These are phyloP conservation scores for Enteromius mattozi DNA, from an alignment of 2,797 vertebrate species.

Conservation along the genomic window DNA sequence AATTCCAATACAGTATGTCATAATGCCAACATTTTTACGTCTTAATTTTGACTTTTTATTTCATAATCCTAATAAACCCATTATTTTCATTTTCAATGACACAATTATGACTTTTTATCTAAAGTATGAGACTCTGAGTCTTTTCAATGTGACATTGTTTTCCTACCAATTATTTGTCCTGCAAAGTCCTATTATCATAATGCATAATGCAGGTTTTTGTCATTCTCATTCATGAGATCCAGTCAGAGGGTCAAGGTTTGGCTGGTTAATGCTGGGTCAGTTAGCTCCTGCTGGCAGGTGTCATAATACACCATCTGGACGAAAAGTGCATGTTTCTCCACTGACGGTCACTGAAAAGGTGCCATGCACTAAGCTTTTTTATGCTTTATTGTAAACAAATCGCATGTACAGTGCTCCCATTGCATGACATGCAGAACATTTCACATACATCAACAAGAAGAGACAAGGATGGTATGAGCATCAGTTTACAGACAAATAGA, in stretches of 20 bases:
- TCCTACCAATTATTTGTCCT: neutral
- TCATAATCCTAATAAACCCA: neutral
- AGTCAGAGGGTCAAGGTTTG: neutral
- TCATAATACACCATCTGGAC: slow-evolving; percentile 9
- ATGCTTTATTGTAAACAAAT: neutral
- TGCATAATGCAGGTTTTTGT: neutral
- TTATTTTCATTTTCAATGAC: neutral
- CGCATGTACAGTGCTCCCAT: neutral
- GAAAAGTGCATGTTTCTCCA: neutral
- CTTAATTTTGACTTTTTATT: neutral
- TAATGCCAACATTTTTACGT: neutral
- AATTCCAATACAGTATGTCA: too few species aligned
- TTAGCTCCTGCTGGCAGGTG: neutral
- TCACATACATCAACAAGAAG: neutral
- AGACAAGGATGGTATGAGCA: neutral
- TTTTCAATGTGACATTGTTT: slow-evolving; percentile 13
- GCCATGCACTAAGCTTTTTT: neutral
- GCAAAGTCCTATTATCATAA: neutral
- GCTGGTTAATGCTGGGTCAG: neutral
- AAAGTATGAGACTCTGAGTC: neutral
- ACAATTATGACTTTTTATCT: neutral
- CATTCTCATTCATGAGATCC: neutral
- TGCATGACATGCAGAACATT: too few species aligned
- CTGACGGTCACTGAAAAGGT: neutral
- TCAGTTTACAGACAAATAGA: neutral